Percentiles rank a stretch among this genome's conserved stretches.
phyloP scores from a whole-genome alignment of 2,797 vertebrate genomes.

The Alfaro cultratus region DNA sequence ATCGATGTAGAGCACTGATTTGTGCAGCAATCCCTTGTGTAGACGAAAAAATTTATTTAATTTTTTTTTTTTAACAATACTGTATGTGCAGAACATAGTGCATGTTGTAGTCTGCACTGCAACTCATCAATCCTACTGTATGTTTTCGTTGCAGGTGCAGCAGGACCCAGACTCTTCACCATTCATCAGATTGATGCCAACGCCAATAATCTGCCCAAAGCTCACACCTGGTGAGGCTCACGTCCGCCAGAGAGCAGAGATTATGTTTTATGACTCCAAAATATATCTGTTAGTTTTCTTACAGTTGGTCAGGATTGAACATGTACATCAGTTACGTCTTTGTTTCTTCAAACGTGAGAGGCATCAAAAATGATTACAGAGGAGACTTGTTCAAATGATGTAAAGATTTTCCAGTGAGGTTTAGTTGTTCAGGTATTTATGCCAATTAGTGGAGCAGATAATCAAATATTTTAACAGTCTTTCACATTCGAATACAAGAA shows the following conservation, averaged over 20 bases:
- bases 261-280: not conserved
- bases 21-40: not conserved
- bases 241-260: too few species aligned
- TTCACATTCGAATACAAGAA: too few species aligned
- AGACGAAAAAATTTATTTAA: not conserved
- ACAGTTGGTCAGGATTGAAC: not conserved
- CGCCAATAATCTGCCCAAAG: slow-evolving; percentile 95
- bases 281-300: not conserved
- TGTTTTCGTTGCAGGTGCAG: slow-evolving; percentile 84
- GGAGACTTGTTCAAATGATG: not conserved
- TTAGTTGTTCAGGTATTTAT: too few species aligned
- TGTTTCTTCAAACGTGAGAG: not conserved
- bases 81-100: not conserved
- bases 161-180: slow-evolving; percentile 95
- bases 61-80: not conserved
- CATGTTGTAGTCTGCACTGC: not conserved
- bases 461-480: too few species aligned
- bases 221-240: slow-evolving; percentile 91
- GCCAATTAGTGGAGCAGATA: too few species aligned
- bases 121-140: slow-evolving; percentile 5
- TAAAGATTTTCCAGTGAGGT: not conserved
- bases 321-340: not conserved
- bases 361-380: not conserved
- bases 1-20: not conserved
- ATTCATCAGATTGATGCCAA: slow-evolving; percentile 98